Conservation (phyloP, 64 coral and sea anemone species). For the Platygyra sinensis region DNA sequence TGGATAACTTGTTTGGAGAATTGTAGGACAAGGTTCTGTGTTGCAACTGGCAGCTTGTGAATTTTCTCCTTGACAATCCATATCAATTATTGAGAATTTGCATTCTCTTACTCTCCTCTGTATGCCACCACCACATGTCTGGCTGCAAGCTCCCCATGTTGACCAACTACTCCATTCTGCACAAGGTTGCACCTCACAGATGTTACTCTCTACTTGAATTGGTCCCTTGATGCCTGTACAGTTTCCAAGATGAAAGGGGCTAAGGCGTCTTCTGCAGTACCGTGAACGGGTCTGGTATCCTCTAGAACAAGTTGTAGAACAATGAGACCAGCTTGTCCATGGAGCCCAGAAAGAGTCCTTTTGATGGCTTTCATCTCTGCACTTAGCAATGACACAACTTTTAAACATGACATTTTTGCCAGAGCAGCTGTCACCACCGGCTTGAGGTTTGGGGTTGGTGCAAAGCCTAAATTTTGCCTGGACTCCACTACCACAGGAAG, state of each 20-base stretch:
- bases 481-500: slow-evolving; percentile 70
- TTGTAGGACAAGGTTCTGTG: slow-evolving; percentile 42
- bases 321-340: slow-evolving; percentile 78
- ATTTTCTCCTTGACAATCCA: slow-evolving; percentile 72
- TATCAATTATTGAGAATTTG: slow-evolving; percentile 53
- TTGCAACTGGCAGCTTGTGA: slow-evolving; percentile 48
- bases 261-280: slow-evolving; percentile 17
- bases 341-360: slow-evolving; percentile 61
- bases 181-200: slow-evolving; percentile 67
- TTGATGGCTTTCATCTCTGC: slow-evolving; percentile 6
- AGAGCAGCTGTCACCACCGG: slow-evolving; percentile 32
- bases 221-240: slow-evolving; percentile 43
- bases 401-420: slow-evolving; percentile 62
- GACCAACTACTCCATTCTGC: slow-evolving; percentile 82
- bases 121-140: slow-evolving; percentile 61
- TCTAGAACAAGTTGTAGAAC: slow-evolving; percentile 75
- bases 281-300: slow-evolving; percentile 81
- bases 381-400: slow-evolving; percentile 37
- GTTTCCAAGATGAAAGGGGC: slow-evolving; percentile 36
- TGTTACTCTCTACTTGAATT: slow-evolving; percentile 51
- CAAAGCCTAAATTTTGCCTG: slow-evolving; percentile 68
- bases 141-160: slow-evolving; percentile 69
- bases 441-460: slow-evolving; percentile 44
- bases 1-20: slow-evolving; percentile 40
- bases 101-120: slow-evolving; percentile 67